Conservation (phyloP, 1,140 invertebrate species). For the Gonatopus flavifemur region DNA sequence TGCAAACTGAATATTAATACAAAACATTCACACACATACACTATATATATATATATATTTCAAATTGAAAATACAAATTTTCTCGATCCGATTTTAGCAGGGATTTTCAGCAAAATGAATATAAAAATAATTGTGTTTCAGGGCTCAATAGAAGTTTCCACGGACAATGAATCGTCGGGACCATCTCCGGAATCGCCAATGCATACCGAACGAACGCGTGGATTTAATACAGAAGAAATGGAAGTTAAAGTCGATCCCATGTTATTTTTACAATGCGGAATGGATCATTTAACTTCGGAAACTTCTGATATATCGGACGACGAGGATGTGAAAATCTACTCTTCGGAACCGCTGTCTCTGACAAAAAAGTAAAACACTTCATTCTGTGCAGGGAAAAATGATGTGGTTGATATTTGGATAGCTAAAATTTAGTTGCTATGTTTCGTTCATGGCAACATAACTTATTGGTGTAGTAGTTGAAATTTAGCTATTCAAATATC, state of each 20-base stretch:
- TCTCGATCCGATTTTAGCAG: background rate
- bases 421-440: no score
- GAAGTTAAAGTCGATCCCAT: constrained; percentile 65
- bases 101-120: constrained; percentile 2
- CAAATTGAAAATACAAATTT: background rate
- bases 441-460: no score
- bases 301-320: constrained; percentile 46
- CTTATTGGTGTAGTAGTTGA: no score
- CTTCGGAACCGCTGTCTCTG: constrained; percentile 22
- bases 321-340: constrained; percentile 31
- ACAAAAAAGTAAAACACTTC: constrained; percentile 41
- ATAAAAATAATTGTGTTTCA: constrained; percentile 7
- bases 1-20: no score
- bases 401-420: no score
- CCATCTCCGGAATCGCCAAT: constrained; percentile 23
- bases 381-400: no score
- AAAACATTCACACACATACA: no score
- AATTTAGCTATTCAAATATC: no score
- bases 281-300: constrained; percentile 49
- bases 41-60: background rate
- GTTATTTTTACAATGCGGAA: constrained; percentile 60
- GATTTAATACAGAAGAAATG: constrained; percentile 58
- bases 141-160: constrained; percentile 40
- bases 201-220: constrained; percentile 36
- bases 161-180: constrained; percentile 31